These are phyloP conservation scores for Neuroscelio doddi DNA, from an alignment of 2,888 invertebrate genomes.

Conservation along the genomic window DNA sequence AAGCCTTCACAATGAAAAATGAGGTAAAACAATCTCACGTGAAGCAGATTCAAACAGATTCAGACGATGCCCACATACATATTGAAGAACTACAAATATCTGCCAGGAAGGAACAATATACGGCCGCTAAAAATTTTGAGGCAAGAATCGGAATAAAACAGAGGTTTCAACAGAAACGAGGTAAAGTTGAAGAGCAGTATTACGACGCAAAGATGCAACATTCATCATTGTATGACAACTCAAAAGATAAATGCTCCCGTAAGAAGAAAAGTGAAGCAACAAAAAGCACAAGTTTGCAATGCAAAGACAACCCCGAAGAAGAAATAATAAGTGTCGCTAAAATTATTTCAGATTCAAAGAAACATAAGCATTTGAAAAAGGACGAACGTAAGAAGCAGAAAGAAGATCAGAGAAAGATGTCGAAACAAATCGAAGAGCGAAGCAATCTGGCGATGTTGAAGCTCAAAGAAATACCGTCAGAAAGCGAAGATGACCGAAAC, in stretches of 20 bases:
- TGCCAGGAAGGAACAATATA: too few relatives aligned
- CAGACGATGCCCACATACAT: too few relatives aligned
- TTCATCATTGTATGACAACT: conserved; percentile 58
- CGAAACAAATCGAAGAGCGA: conserved; percentile 73
- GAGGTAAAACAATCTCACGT: conserved; percentile 65
- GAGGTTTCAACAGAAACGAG: conserved; percentile 77
- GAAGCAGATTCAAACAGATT: too few relatives aligned
- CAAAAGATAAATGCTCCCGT: conserved; percentile 64
- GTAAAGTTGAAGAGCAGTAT: conserved; percentile 72
- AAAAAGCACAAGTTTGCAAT: conserved; percentile 13
- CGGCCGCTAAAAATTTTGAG: conserved; percentile 73
- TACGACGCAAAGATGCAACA: conserved; percentile 75
- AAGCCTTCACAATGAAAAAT: conserved; percentile 71
- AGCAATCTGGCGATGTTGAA: conserved; percentile 71
- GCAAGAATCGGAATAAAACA: conserved; percentile 76
- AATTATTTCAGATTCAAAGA: conserved; percentile 74
- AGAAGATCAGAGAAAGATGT: conserved; percentile 75
- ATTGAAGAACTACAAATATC: too few relatives aligned
- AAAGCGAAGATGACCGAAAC: conserved; percentile 75
- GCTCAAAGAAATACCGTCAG: conserved; percentile 69
- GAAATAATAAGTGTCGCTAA: conserved; percentile 28
- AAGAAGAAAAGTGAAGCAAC: conserved; percentile 66
- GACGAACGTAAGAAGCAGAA: conserved; percentile 81
- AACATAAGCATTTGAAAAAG: conserved; percentile 82
- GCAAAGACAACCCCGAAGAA: conserved; percentile 9